These are phyloP conservation scores for Phorcus lineatus DNA, from an alignment of 2,888 invertebrate species.

Conservation along the genomic window DNA sequence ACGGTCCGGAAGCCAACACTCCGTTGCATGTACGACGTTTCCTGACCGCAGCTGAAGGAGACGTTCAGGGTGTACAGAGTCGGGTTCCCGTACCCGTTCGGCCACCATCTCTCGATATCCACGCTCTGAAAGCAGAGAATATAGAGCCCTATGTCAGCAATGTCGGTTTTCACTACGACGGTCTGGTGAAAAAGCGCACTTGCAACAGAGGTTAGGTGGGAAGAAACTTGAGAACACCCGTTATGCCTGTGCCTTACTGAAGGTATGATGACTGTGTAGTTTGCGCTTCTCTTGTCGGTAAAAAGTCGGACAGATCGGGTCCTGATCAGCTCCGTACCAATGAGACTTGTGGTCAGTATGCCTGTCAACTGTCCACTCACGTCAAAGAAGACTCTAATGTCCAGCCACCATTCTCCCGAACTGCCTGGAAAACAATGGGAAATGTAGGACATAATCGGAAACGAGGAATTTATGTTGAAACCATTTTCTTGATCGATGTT, in stretches of 20 bases:
- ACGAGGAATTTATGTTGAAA: no score
- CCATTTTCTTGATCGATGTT: no score
- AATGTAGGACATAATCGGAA: no score
- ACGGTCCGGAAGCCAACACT: constrained; percentile 90
- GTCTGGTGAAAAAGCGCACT: no score
- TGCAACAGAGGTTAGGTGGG: no score
- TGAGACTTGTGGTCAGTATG: neutral
- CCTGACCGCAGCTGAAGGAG: constrained; percentile 76
- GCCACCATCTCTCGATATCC: constrained; percentile 89
- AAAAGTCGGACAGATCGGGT: neutral
- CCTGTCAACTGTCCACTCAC: neutral
- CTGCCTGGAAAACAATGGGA: neutral
- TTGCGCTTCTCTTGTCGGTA: neutral
- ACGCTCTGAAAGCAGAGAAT: constrained; percentile 30
- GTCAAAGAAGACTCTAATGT: neutral
- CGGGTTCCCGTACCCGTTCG: constrained; percentile 86
- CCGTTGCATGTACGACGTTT: constrained; percentile 77
- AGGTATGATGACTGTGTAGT: neutral
- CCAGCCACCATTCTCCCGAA: neutral
- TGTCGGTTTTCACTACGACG: no score
- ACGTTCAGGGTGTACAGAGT: constrained; percentile 80
- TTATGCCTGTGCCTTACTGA: neutral
- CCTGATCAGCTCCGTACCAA: neutral
- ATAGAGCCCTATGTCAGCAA: neutral
- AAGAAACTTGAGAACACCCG: no score